Conservation (phyloP, 2,888 invertebrate species). For the Rhagonycha lutea region DNA sequence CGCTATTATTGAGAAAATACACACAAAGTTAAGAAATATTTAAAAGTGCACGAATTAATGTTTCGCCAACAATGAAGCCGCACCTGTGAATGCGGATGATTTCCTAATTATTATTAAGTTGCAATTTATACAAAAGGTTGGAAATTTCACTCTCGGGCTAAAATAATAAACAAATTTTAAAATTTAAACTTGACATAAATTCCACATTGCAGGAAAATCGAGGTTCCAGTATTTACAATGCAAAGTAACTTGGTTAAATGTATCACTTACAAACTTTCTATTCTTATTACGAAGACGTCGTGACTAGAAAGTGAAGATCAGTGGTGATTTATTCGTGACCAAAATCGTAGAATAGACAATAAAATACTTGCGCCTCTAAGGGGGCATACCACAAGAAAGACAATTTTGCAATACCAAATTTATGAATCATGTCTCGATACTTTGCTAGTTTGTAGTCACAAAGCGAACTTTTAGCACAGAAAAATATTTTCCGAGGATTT, state of each 20-base stretch:
- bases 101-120: neutral
- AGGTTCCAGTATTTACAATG: neutral
- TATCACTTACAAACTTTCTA: neutral
- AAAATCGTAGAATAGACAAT: neutral
- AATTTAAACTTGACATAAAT: neutral
- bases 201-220: neutral
- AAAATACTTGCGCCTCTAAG: neutral
- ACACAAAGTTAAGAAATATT: neutral
- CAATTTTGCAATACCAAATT: neutral
- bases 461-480: neutral
- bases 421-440: neutral
- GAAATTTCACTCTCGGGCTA: neutral
- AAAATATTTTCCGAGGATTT: neutral
- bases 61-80: conserved; percentile 2
- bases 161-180: neutral
- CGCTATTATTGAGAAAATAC: neutral
- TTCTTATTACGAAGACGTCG: neutral
- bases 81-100: neutral
- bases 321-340: neutral
- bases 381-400: neutral
- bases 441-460: neutral
- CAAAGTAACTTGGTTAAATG: neutral
- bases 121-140: neutral
- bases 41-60: conserved; percentile 1
- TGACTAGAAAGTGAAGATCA: neutral